Evolutionary conservation across 2,888 invertebrate species (phyloP), one percentile per base, ranked within the genome.

Genomic region (Eubasilissa splendida): DNA sequence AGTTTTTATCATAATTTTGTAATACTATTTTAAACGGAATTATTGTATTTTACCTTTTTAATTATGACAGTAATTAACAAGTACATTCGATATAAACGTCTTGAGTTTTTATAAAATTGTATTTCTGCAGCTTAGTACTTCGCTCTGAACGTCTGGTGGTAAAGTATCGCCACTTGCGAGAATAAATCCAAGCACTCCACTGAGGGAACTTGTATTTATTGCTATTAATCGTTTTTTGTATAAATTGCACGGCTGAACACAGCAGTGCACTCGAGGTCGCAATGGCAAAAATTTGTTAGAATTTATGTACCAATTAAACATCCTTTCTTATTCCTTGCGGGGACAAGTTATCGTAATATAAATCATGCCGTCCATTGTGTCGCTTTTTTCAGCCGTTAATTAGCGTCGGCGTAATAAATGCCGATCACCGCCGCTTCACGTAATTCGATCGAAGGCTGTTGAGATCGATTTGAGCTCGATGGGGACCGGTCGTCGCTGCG

Each of bases 391-490:
- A 66, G 66, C 22, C 58, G 66, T 76, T 81, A 81, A 81, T 81
- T 81, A 81, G 79, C 59, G 79, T 79, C 79, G 42, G 31, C 59
- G 81, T 73, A 82, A 82, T 82, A 77, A 82, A 82, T 42, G 76
- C 66, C 76, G 58, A 52, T 63, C 81, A 77, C 65, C 65, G 42
- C 76, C 11, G 66, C 12, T 65, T 14, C 65, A 11, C 66, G 74
- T 56, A 79, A 75, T 75, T 74, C 74, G 50, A 68, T 53, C 70
- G 75, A 68, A 59, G 70, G 63, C 58, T 56, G n/a, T 65, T 68
- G 76, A 59, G 81, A 77, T 78, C 78, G 75, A 75, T 79, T 75
- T 50, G 60, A 74, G 52, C 56, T 12, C 33, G 33, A 73, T 70
- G 53, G 81, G 53, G 60, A 60, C 12, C 58, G 63, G 71, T 60